Evolutionary conservation across 2,113 vertebrate genomes (phyloP), one percentile per base, ranked within the genome.

Genomic region (Anolis carolinensis): DNA sequence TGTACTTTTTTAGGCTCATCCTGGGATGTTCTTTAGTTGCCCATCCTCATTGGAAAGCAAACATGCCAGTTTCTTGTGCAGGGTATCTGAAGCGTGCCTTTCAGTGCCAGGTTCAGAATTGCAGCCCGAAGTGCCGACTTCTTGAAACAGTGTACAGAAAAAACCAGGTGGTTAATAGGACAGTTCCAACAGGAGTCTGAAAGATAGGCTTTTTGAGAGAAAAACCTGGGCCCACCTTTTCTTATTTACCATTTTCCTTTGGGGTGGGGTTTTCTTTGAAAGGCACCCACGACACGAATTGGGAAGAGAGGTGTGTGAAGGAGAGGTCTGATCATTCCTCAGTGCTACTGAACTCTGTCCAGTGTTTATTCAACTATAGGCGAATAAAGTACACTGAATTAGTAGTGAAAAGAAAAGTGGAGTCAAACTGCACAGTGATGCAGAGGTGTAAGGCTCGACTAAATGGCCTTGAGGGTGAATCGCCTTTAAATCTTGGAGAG

Each of bases 361-460:
- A 91, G 95, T 97, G 95, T 96, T 85, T 96, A 94, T 94, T 94
- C 88, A 95, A 96, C 95, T 95, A 94, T 95, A 96, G 96, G 95
- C 95, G 95, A 97, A 96, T 97, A 97, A 97, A 97, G 95, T 95
- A 95, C 96, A 95, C 95, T 93, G 93, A 97, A 96, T 95, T 95
- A 92, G 89, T 95, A 92, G 93, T 93, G 94, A 91, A 96, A 96
- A 94, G n/a, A n/a, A n/a, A n/a, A n/a, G n/a, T n/a, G 39, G 39
- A 44, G 39, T 44, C 39, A 44, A 44, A 44, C 39, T 44, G 39
- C 39, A 44, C 39, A 44, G 5, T 44, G 2, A 44, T 6, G 18
- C 39, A 34, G 39, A 20, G 21, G 14, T 6, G 14, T 8, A 32
- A 3, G 65, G 65, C 50, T 62, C n/a, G 59, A 20, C 52, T 65